Percentiles rank a stretch among this genome's conserved stretches.
phyloP scores from a whole-genome alignment of 2,888 invertebrate species.

The Netelia melanura region DNA sequence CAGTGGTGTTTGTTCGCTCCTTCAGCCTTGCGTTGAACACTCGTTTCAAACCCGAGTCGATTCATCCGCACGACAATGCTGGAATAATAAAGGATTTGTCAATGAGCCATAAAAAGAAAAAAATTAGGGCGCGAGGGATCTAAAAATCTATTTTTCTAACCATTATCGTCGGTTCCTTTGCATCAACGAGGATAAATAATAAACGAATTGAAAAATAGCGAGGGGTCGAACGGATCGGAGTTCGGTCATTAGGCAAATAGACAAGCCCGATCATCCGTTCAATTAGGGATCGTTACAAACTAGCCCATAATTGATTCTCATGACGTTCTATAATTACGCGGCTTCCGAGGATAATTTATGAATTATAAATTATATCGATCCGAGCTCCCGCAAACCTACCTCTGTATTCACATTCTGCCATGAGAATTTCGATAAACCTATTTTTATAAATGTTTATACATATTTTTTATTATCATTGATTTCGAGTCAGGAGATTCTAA shows the following conservation, averaged over 20 bases:
- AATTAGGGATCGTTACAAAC: constrained; percentile 24
- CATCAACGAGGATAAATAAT: constrained; percentile 17
- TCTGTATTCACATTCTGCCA: not conserved
- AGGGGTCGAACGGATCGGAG: not conserved
- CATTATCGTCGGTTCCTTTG: constrained; percentile 31
- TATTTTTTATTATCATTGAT: not conserved
- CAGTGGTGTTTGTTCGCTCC: constrained; percentile 30
- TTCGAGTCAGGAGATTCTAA: not conserved
- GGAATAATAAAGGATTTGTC: constrained; percentile 61
- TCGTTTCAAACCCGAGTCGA: constrained; percentile 15
- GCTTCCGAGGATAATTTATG: constrained; percentile 31
- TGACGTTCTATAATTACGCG: constrained; percentile 42
- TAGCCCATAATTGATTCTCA: constrained; percentile 49
- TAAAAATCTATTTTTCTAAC: constrained; percentile 22
- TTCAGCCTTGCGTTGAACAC: constrained; percentile 14
- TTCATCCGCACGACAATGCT: constrained; percentile 58
- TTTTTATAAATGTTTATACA: constrained; percentile 1
- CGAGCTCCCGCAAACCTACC: not conserved
- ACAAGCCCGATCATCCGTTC: constrained; percentile 16
- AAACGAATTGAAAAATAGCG: constrained; percentile 15
- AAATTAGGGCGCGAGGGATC: constrained; percentile 46
- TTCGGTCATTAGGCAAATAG: constrained; percentile 55
- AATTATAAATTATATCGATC: constrained; percentile 34
- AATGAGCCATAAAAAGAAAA: constrained; percentile 58
- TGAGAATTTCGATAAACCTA: constrained; percentile 42